Base-by-base conservation (phyloP, 2,113 vertebrate species). In the Atlantisia rogersi region DNA sequence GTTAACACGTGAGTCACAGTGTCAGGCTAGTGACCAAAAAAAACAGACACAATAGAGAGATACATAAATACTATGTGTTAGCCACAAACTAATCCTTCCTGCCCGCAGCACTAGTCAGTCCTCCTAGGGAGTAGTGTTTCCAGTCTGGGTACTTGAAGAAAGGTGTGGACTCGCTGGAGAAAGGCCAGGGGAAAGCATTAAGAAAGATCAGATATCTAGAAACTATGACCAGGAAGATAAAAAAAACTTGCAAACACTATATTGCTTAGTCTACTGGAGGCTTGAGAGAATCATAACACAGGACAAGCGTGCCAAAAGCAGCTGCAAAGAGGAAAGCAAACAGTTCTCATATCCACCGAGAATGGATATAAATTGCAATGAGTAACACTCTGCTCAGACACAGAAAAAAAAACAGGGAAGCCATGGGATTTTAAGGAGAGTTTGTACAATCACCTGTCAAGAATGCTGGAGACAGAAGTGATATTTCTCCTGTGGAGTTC, bases 81-180 rank as follows among this genome's bases (percentile, higher is more conserved):
- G 28, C 75, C 25, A 76, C 28, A 65, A 88, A 94, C 74, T 59
- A 89, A 64, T 84, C 65, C 75, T 95, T 90, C 70, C 90, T 82
- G 56, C 22, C 82, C 39, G 31, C n/a, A 71, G 46, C 64, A 78
- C 13, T 84, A 42, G 60, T 91, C 92, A 93, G 65, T 40, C 22
- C 53, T 87, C 78, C 35, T 16, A 25, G 19, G 26, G 22, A 91
- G 52, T 4, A 64, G 22, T 24, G 67, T 55, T 89, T 95, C 87
- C 42, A 10, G 37, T 70, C 2, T 64, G 42, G 25, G 12, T 87
- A 70, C 52, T 55, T 70, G 37, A 78, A 63, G 8, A 83, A 84
- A 84, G 31, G 56, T 44, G 17, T 62, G 35, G 26, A 79, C 26
- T 68, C 24, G 32, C 4, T 70, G 65, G 39, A 65, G 22, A 78